Evolutionary conservation across 2,797 vertebrate species (phyloP).

Genomic region (Megalops cyprinoides): DNA sequence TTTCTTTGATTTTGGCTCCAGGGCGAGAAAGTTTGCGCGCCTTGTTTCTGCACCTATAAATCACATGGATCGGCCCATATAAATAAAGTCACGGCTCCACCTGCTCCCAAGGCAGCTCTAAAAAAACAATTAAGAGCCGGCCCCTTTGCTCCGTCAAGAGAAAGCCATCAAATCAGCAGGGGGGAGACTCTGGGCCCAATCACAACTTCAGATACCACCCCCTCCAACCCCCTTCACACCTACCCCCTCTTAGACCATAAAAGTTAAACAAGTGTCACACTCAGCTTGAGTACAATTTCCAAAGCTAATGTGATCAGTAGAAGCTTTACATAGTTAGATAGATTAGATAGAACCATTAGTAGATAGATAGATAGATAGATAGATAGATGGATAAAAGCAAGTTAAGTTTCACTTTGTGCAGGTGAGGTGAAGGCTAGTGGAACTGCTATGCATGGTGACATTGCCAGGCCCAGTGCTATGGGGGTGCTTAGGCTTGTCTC

Average conservation of each 20-base stretch:
- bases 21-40: constrained; percentile 64
- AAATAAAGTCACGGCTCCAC: constrained; percentile 51
- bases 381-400: neutral
- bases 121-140: constrained; percentile 2
- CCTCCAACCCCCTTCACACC: constrained; percentile 16
- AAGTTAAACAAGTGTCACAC: neutral
- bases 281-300: neutral
- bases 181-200: neutral
- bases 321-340: neutral
- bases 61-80: constrained; percentile 60
- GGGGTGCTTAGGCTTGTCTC: too few relatives aligned
- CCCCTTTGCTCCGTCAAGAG: neutral
- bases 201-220: neutral
- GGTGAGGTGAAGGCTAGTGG: too few relatives aligned
- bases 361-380: too few relatives aligned
- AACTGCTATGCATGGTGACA: too few relatives aligned
- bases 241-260: constrained; percentile 38
- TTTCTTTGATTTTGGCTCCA: constrained; percentile 57
- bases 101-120: neutral
- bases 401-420: too few relatives aligned
- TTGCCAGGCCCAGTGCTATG: too few relatives aligned
- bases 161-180: neutral
- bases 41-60: constrained; percentile 63
- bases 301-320: neutral
- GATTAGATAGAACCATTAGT: too few relatives aligned